A percentile compares a stretch with the other conserved stretches of the same genome.
Evolutionary conservation across 1,140 invertebrate species (phyloP).

Genomic region (Araneus ventricosus): DNA sequence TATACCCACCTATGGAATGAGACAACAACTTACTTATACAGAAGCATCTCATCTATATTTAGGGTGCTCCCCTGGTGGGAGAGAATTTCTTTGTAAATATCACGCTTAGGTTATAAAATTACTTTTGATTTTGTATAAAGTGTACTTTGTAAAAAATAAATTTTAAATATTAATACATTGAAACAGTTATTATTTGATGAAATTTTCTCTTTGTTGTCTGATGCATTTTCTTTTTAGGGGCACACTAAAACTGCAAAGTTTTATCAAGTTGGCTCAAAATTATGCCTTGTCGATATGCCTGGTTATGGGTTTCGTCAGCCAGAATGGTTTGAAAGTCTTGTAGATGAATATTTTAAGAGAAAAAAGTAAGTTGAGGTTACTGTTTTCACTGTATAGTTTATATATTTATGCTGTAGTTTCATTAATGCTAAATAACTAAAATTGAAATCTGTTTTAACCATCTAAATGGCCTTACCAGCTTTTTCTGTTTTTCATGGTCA

Average conservation of each 20-base stretch:
- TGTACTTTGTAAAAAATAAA: neutral
- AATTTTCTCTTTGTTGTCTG: too few species aligned
- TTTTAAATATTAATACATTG: neutral
- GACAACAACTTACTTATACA: too few species aligned
- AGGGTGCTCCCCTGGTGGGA: too few species aligned
- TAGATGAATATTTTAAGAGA: constrained; percentile 77
- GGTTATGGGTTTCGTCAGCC: constrained; percentile 79
- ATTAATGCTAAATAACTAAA: too few species aligned
- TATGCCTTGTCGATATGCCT: constrained; percentile 79
- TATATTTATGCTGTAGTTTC: too few species aligned
- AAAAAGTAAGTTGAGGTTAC: constrained; percentile 76
- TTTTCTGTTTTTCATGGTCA: too few species aligned
- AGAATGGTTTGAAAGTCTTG: constrained; percentile 77
- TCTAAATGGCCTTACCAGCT: too few species aligned
- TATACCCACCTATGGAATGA: too few species aligned
- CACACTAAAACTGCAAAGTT: constrained; percentile 78
- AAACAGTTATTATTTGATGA: neutral
- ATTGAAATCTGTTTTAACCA: too few species aligned
- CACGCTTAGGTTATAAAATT: too few species aligned
- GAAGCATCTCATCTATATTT: too few species aligned
- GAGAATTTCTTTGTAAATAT: too few species aligned
- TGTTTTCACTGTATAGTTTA: neutral
- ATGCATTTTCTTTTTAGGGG: constrained; percentile 76
- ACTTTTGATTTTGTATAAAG: neutral
- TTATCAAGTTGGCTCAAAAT: constrained; percentile 77